These are phyloP conservation scores for Pica pica DNA, from an alignment of 2,113 vertebrate genomes.

Conservation along the genomic window DNA sequence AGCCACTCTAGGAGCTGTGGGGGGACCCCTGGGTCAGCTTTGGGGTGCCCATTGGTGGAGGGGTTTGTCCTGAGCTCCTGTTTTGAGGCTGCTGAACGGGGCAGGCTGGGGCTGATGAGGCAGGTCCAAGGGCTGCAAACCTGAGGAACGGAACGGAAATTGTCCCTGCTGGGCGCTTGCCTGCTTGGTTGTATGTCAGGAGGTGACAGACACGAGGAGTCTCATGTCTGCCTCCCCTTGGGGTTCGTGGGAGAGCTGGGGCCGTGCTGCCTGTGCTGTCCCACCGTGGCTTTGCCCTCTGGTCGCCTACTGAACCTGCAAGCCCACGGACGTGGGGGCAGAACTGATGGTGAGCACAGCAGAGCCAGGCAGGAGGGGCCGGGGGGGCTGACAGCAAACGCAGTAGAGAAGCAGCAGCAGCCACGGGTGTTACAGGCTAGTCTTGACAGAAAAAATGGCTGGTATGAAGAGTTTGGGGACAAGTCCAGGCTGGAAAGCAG, in stretches of 20 bases:
- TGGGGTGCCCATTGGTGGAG: neutral
- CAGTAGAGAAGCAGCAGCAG: neutral
- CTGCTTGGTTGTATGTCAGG: neutral
- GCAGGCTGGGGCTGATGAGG: neutral
- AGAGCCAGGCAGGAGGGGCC: neutral
- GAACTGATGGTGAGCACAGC: neutral
- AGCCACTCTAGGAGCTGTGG: neutral
- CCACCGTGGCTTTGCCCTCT: neutral
- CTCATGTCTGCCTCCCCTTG: neutral
- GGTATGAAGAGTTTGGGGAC: slow-evolving; percentile 47
- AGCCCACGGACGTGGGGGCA: neutral
- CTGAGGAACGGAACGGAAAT: neutral
- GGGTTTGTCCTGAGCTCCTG: neutral
- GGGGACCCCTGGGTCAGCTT: neutral
- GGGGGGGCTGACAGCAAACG: accelerated
- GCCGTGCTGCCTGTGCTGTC: neutral
- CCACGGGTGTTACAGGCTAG: neutral
- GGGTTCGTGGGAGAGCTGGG: neutral
- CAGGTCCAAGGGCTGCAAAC: neutral
- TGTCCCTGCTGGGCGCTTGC: neutral
- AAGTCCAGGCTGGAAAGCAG: slow-evolving; percentile 41
- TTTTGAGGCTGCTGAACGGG: neutral
- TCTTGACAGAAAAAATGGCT: slow-evolving; percentile 24
- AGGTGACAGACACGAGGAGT: neutral
- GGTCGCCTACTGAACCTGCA: accelerated